Evolutionary conservation across 1,140 invertebrate species (phyloP), one percentile per base, ranked within the genome.

Genomic region (Phthorimaea operculella): DNA sequence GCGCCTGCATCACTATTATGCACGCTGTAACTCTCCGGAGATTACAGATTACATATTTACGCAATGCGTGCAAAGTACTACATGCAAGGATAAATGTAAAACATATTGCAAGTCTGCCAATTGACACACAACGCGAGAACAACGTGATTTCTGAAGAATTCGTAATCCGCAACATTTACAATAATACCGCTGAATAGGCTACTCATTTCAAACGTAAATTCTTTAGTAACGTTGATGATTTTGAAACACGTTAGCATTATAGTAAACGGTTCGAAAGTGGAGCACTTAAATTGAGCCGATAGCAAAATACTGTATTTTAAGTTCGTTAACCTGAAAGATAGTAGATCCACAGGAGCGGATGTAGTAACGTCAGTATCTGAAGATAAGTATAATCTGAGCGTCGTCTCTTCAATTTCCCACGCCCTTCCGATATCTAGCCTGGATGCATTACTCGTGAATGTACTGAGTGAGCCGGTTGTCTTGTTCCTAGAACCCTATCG

Each of bases 21-120:
- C 68, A 63, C 63, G 64, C 61, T 62, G 56, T 51, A 65, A 55
- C 60, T 66, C 68, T 60, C 60, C 17, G 53, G 63, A 76, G 66
- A 74, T 68, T 70, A 64, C 60, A 76, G 66, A 74, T 68, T 70
- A 64, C 60, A 64, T 64, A 54, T 72, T 74, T 72, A 65, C 66
- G 69, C 69, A 72, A 76, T 58, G 59, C 56, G 62, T 60, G 59
- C 21, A 47, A 47, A 6, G 2, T 12, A 39, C 1, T 39, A 39
- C 10, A 12, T 39, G 36, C 36, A 39, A 39, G 36, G 10, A 39
- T n/a, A 39, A 39, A 10, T 39, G 36, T 4, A n/a, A 12, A 39
- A 39, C 36, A 39, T n/a, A 39, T 39, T 39, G 36, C 36, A 39
- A 39, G 10, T 39, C n/a, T n/a, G 36, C 36, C 3, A 39, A 39